Evolutionary conservation across 2,113 vertebrate genomes (phyloP).

Genomic region (Chrysochloris asiatica): DNA sequence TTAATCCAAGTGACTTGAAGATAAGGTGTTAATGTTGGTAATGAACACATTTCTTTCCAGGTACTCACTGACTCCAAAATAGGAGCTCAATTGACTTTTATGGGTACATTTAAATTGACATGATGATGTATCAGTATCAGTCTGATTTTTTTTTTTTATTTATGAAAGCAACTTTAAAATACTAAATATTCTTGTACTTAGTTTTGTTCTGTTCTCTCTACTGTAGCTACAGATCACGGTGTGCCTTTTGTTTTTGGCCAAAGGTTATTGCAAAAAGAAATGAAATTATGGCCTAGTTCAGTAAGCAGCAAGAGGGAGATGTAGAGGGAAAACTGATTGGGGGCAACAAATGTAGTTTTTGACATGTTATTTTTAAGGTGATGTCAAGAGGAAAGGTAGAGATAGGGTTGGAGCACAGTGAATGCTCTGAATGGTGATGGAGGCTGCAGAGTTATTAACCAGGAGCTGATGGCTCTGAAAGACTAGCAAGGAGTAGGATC

Average conservation of each 20-base stretch:
- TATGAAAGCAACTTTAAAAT: slow-evolving; percentile 49
- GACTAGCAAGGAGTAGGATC: neutral
- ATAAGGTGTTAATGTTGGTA: slow-evolving; percentile 52
- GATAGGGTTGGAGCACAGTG: neutral
- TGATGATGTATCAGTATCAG: slow-evolving; percentile 21
- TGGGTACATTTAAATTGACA: slow-evolving; percentile 51
- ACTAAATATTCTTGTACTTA: slow-evolving; percentile 23
- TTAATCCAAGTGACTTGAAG: neutral
- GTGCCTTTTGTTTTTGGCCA: slow-evolving; percentile 49
- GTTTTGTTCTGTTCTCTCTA: slow-evolving; percentile 50
- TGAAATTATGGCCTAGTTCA: slow-evolving; percentile 40
- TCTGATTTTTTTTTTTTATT: too few species aligned
- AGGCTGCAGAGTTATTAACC: neutral
- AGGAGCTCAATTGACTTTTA: slow-evolving; percentile 41
- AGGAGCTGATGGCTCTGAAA: neutral
- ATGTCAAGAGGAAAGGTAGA: neutral
- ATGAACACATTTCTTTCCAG: slow-evolving; percentile 38
- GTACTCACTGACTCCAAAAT: slow-evolving; percentile 7
- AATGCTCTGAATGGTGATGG: neutral
- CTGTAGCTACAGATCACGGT: slow-evolving; percentile 37
- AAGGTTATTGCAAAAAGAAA: slow-evolving; percentile 38
- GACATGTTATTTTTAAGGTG: slow-evolving; percentile 42
- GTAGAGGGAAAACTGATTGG: slow-evolving; percentile 21
- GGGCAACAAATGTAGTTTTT: slow-evolving; percentile 28
- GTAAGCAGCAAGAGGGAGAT: slow-evolving; percentile 28